Percentiles rank a stretch among this genome's conserved stretches.
These are phyloP conservation scores for Gallinago nigripennis DNA, from an alignment of 2,797 vertebrate genomes.

Conservation along the genomic window DNA sequence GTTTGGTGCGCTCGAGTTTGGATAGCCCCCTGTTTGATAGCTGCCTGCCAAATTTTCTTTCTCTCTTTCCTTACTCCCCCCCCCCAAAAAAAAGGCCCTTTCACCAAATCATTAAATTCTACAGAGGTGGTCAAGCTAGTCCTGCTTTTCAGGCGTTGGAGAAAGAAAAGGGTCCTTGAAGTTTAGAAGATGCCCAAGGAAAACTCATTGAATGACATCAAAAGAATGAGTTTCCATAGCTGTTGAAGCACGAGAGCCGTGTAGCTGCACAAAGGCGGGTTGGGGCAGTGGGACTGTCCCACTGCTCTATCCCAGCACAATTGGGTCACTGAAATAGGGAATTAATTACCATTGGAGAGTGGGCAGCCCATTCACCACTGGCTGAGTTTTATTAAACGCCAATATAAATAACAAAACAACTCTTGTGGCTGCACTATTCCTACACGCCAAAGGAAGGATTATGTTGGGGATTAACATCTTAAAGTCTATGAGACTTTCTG, in stretches of 20 bases:
- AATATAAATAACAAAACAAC: conserved; percentile 89
- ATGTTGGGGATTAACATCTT: conserved; percentile 85
- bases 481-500: conserved; percentile 88
- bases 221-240: conserved; percentile 86
- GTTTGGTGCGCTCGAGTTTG: conserved; percentile 13
- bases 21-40: conserved; percentile 31
- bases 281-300: conserved; percentile 80
- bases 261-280: conserved; percentile 80
- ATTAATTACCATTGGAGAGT: conserved; percentile 88
- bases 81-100: conserved; percentile 70
- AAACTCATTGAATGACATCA: conserved; percentile 87
- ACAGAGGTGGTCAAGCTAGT: conserved; percentile 84
- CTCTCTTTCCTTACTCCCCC: conserved; percentile 40
- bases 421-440: conserved; percentile 85
- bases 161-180: conserved; percentile 85
- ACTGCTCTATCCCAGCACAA: conserved; percentile 83
- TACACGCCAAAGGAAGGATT: conserved; percentile 88
- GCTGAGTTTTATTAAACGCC: conserved; percentile 88
- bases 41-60: conserved; percentile 73
- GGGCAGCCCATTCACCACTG: conserved; percentile 83
- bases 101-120: conserved; percentile 85
- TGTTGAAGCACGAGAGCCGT: conserved; percentile 83
- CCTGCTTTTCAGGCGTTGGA: conserved; percentile 78
- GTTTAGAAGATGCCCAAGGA: conserved; percentile 86
- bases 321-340: conserved; percentile 87